A percentile compares a stretch with the other conserved stretches of the same genome.
These are phyloP conservation scores for Oxyscelio sp. DNA, from an alignment of 2,888 invertebrate genomes.

Conservation along the genomic window DNA sequence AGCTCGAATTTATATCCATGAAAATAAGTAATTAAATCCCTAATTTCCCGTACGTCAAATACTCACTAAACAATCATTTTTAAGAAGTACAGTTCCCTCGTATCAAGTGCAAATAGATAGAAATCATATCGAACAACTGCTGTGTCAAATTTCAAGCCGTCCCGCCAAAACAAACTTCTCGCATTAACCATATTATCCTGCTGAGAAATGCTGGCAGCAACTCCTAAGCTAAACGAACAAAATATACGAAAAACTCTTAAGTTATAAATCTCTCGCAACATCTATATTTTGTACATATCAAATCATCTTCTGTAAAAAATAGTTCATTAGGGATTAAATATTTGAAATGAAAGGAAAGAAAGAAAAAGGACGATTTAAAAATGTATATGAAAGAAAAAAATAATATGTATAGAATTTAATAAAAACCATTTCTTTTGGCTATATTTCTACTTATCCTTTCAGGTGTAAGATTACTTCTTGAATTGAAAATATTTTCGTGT, in stretches of 20 bases:
- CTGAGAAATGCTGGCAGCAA: conserved; percentile 37
- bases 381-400: too few species aligned
- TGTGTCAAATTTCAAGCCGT: conserved; percentile 42
- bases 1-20: too few species aligned
- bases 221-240: conserved; percentile 45
- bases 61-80: conserved; percentile 29
- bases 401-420: too few species aligned
- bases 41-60: conserved; percentile 74
- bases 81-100: conserved; percentile 15
- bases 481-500: too few species aligned
- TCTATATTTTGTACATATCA: conserved; percentile 29
- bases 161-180: conserved; percentile 47
- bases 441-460: too few species aligned
- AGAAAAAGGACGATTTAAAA: too few species aligned
- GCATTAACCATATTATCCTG: conserved; percentile 47
- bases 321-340: neutral
- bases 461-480: too few species aligned
- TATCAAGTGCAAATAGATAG: conserved; percentile 40
- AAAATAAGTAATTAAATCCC: too few species aligned
- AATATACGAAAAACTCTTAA: conserved; percentile 44
- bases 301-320: conserved; percentile 9
- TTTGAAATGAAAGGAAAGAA: neutral
- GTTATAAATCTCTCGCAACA: conserved; percentile 37
- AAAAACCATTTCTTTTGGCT: too few species aligned
- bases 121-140: conserved; percentile 48